Conservation (phyloP, 1,140 invertebrate species). For the Bombyx mandarina region DNA sequence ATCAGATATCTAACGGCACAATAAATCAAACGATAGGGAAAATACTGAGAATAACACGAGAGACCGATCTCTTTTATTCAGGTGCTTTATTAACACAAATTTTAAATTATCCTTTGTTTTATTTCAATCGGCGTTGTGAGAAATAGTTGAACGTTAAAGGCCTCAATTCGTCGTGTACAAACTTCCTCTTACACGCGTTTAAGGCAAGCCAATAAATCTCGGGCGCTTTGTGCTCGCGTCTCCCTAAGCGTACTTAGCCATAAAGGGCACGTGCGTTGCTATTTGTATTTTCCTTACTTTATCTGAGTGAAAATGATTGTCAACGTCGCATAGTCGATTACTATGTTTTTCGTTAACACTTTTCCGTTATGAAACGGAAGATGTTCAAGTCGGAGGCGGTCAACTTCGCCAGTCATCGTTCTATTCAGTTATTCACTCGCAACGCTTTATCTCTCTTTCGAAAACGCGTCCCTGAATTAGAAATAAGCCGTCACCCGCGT, state of each 20-base stretch:
- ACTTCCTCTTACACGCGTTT: constrained; percentile 47
- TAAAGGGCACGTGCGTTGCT: constrained; percentile 51
- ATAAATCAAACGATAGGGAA: constrained; percentile 15
- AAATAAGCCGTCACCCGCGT: constrained; percentile 52
- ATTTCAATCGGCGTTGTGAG: constrained; percentile 37
- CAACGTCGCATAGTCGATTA: constrained; percentile 25
- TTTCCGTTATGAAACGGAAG: constrained; percentile 28
- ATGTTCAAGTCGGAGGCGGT: constrained; percentile 27
- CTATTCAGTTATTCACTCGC: constrained; percentile 57
- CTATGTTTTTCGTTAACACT: constrained; percentile 29
- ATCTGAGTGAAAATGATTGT: constrained; percentile 29
- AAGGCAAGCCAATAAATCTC: constrained; percentile 51
- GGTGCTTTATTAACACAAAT: constrained; percentile 54
- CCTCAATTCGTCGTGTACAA: constrained; percentile 45
- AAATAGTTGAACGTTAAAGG: constrained; percentile 60
- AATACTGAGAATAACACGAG: too few relatives aligned
- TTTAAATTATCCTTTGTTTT: constrained; percentile 57
- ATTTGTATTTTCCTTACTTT: constrained; percentile 51
- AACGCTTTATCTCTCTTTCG: constrained; percentile 49
- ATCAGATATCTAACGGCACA: constrained; percentile 63
- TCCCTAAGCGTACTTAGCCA: constrained; percentile 43
- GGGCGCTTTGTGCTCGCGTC: constrained; percentile 40
- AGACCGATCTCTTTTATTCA: constrained; percentile 39
- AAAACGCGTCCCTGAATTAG: constrained; percentile 57
- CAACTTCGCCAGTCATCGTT: constrained; percentile 43